Evolutionary conservation across 2,888 invertebrate genomes (phyloP).

Genomic region (Thymelicus lineola): DNA sequence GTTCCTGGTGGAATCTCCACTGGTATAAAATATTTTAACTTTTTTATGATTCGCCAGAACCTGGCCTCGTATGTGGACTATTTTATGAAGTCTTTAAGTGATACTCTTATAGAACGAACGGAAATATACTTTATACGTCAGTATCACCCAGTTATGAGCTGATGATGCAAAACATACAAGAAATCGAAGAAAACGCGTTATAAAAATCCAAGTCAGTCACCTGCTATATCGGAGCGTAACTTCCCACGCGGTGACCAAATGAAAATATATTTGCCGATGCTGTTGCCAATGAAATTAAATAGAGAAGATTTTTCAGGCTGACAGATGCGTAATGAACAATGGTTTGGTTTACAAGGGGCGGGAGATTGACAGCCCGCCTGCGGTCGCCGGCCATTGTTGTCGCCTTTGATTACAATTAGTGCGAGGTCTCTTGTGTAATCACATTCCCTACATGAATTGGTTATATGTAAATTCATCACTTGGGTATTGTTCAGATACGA

Average conservation of each 20-base stretch:
- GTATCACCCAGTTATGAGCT: constrained; percentile 59
- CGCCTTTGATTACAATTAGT: constrained; percentile 46
- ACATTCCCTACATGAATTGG: constrained; percentile 17
- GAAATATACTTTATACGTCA: constrained; percentile 51
- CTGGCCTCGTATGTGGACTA: constrained; percentile 40
- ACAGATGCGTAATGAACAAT: constrained; percentile 75
- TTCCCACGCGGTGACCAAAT: constrained; percentile 73
- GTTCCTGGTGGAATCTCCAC: constrained; percentile 31
- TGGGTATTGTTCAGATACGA: constrained; percentile 25
- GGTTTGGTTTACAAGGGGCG: constrained; percentile 72
- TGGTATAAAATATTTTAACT: constrained; percentile 40
- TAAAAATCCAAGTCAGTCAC: constrained; percentile 77
- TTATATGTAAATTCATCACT: not conserved
- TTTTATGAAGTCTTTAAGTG: constrained; percentile 45
- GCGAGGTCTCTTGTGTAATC: constrained; percentile 30
- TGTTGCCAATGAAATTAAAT: constrained; percentile 82
- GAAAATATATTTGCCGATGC: constrained; percentile 74
- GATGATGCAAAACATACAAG: constrained; percentile 64
- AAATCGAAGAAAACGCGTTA: constrained; percentile 69
- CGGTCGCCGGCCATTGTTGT: constrained; percentile 41
- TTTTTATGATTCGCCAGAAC: constrained; percentile 35
- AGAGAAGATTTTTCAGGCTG: constrained; percentile 77
- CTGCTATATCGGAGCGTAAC: constrained; percentile 66
- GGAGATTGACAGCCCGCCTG: constrained; percentile 54
- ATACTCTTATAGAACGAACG: constrained; percentile 40